phyloP scores from a whole-genome alignment of 2,888 invertebrate species.

The Epinotia ramella region DNA sequence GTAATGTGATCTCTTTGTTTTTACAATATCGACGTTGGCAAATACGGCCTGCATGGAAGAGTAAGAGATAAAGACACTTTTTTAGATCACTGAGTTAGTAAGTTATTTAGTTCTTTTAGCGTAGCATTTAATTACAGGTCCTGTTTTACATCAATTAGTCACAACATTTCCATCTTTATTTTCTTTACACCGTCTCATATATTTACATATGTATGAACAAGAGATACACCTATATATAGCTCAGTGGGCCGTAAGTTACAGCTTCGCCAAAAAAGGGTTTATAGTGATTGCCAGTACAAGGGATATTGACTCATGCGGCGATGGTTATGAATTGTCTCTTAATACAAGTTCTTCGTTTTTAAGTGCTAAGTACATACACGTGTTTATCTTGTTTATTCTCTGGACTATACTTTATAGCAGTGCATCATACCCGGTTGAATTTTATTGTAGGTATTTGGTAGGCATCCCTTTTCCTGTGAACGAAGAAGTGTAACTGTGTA shows the following conservation, averaged over 20 bases:
- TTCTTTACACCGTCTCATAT: neutral
- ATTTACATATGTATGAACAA: conserved; percentile 6
- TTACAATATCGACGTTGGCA: no score
- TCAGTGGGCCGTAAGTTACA: neutral
- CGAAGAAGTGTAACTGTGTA: neutral
- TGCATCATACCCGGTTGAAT: neutral
- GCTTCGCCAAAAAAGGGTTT: conserved; percentile 20
- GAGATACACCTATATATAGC: conserved; percentile 1
- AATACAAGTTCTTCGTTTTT: conserved; percentile 16
- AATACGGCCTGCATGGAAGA: no score
- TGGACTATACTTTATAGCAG: neutral
- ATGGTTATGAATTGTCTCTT: conserved; percentile 23
- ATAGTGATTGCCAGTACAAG: conserved; percentile 12
- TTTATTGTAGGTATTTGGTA: no score
- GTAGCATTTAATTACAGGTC: no score
- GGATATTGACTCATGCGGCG: conserved; percentile 14
- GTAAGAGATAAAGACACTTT: no score
- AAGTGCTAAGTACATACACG: neutral
- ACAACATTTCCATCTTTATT: neutral
- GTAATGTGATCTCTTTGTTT: no score
- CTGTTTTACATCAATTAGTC: no score
- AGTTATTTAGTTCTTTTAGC: no score
- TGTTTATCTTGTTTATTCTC: neutral
- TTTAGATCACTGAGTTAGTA: no score
- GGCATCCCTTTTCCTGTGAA: neutral